phyloP scores from a whole-genome alignment of 2,797 vertebrate species.

The Rhynchotus rufescens region DNA sequence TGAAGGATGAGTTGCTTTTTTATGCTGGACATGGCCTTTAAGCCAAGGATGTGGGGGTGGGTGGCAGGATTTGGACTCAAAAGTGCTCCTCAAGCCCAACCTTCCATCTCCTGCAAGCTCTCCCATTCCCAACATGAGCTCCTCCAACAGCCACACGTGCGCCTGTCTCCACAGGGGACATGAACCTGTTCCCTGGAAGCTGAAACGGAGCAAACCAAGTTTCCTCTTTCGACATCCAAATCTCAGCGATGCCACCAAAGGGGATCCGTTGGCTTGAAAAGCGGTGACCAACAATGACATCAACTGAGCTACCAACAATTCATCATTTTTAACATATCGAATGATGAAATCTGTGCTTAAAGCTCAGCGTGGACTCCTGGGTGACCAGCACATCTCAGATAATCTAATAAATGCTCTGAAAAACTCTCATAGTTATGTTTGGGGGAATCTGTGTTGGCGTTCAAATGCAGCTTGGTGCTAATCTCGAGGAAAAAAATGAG shows the following conservation, averaged over 20 bases:
- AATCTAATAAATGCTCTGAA: background rate
- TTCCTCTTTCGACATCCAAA: background rate
- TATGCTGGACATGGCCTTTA: constrained; percentile 27
- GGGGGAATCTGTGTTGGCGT: constrained; percentile 5
- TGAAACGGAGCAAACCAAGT: background rate
- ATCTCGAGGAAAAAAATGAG: background rate
- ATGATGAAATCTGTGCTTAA: background rate
- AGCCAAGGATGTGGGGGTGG: background rate
- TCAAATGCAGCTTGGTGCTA: constrained; percentile 27
- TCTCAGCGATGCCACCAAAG: background rate
- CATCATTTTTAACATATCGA: background rate
- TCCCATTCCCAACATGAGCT: accelerated
- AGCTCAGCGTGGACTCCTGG: background rate
- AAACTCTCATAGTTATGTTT: background rate
- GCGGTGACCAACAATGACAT: background rate
- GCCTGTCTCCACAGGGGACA: background rate
- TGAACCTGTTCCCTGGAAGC: background rate
- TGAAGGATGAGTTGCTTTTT: constrained; percentile 9
- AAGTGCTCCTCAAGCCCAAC: background rate
- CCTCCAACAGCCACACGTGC: background rate
- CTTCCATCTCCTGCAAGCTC: accelerated
- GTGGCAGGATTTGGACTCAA: background rate
- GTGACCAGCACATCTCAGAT: background rate
- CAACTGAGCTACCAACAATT: background rate
- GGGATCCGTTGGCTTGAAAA: background rate